A percentile compares a stretch with the other conserved stretches of the same genome.
Conservation (phyloP, 2,113 vertebrate genomes). For the Ailurus styani region DNA sequence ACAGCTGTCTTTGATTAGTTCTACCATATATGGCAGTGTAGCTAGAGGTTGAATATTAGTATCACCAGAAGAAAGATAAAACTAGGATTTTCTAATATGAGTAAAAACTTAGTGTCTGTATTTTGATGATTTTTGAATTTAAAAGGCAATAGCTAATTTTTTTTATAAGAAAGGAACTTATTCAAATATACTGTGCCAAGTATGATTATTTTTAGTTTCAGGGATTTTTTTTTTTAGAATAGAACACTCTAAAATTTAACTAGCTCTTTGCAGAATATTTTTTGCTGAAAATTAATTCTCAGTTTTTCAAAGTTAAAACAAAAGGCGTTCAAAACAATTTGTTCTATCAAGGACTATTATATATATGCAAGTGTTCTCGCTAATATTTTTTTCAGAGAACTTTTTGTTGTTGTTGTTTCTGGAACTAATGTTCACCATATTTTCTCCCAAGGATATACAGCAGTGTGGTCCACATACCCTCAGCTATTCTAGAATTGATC, state of each 20-base stretch:
- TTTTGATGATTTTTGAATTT: conserved; percentile 4
- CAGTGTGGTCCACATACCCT: not conserved
- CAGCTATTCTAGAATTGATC: not conserved
- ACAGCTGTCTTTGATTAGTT: not conserved
- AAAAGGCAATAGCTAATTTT: not conserved
- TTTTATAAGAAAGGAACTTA: not conserved
- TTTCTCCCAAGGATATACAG: not conserved
- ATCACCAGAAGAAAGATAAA: not conserved
- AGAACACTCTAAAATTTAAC: not conserved
- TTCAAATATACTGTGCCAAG: not conserved
- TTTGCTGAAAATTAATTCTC: not conserved
- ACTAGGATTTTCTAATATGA: not conserved
- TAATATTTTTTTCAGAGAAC: not conserved
- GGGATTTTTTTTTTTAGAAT: not conserved
- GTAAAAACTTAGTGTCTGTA: not conserved
- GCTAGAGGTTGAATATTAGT: not conserved
- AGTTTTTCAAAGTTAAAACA: not conserved
- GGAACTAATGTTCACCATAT: not conserved
- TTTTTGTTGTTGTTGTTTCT: not conserved
- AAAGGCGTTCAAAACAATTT: not conserved
- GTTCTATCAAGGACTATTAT: not conserved
- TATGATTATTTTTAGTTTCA: conserved; percentile 29
- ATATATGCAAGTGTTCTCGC: not conserved
- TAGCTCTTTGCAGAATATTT: not conserved
- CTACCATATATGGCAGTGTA: not conserved